Conservation (phyloP, 2,113 vertebrate genomes). For the Kryptolebias marmoratus region DNA sequence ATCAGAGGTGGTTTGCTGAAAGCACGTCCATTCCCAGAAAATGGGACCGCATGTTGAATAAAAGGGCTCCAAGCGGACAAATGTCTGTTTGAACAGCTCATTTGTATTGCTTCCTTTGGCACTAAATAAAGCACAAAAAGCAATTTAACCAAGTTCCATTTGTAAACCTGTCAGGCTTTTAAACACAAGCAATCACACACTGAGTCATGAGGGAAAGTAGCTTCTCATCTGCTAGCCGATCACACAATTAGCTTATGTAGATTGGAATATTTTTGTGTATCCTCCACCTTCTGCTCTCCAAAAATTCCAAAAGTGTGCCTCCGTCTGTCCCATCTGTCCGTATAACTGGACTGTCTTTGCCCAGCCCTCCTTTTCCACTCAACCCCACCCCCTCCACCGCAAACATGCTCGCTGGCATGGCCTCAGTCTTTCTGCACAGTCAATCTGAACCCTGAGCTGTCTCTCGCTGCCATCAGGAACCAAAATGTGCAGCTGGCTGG, state of each 20-base stretch:
- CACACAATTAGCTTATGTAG: background rate
- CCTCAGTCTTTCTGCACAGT: constrained; percentile 37
- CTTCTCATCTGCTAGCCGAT: constrained; percentile 9
- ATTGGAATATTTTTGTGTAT: background rate
- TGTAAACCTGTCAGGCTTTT: constrained; percentile 4
- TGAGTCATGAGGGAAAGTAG: constrained; percentile 5
- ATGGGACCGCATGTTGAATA: constrained; percentile 21
- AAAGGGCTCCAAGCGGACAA: constrained; percentile 23
- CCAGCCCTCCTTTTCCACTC: constrained; percentile 6
- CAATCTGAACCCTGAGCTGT: constrained; percentile 34
- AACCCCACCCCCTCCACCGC: background rate
- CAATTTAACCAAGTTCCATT: constrained; percentile 8
- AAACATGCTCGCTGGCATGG: constrained; percentile 47
- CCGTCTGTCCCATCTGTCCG: constrained; percentile 47
- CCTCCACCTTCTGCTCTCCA: background rate
- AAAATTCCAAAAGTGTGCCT: constrained; percentile 6
- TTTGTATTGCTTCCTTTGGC: background rate
- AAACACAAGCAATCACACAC: constrained; percentile 6
- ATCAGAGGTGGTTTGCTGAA: constrained; percentile 40
- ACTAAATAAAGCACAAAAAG: constrained; percentile 16
- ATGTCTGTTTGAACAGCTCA: constrained; percentile 12
- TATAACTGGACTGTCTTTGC: constrained; percentile 12
- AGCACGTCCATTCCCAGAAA: constrained; percentile 37
- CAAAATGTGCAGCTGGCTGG: constrained; percentile 56
- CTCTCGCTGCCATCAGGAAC: constrained; percentile 33